Evolutionary conservation across 2,888 invertebrate genomes (phyloP), one percentile per base, ranked within the genome.

Genomic region (Caradrina clavipalpis): DNA sequence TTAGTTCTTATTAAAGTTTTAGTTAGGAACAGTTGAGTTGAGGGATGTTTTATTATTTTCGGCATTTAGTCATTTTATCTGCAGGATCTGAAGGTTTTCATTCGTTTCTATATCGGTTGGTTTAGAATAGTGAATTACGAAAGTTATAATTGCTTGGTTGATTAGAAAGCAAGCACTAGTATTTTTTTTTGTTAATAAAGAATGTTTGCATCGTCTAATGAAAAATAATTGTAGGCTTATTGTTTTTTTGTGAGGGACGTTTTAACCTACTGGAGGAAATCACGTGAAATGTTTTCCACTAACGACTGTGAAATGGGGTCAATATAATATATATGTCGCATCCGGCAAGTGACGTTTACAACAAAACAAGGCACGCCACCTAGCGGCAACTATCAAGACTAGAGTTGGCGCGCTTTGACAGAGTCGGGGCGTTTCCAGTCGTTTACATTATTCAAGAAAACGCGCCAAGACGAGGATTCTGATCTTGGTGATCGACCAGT

Each of bases 1-100:
- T 53, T 50, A 50, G 11, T 47, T 75, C n/a, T 68, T 42, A 57
- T 56, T n/a, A n/a, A n/a, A n/a, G n/a, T n/a, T 78, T 69, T n/a
- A 49, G 26, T 54, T 50, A 26, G 11, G 8, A 39, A 35, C 45
- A 26, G 60, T 60, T 17, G 50, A 19, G 7, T 42, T 2, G 31
- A 13, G 35, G 21, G 19, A 22, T 58, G 11, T 51, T 64, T 50
- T 19, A 39, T 49, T 49, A 47, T 72, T 61, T 49, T 26, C 3
- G 42, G 10, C 19, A 51, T 64, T 72, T 21, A 45, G 26, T 76
- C 49, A 59, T 47, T 26, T 26, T 22, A 55, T 59, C 59, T 15
- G 26, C 13, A 35, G 31, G 13, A 13, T 17, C 15, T 11, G 15
- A 47, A 35, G 56, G 42, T 60, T 65, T 55, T 49, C n/a, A 26